Evolutionary conservation across 2,113 vertebrate genomes (phyloP).

Genomic region (Corythaeola cristata): DNA sequence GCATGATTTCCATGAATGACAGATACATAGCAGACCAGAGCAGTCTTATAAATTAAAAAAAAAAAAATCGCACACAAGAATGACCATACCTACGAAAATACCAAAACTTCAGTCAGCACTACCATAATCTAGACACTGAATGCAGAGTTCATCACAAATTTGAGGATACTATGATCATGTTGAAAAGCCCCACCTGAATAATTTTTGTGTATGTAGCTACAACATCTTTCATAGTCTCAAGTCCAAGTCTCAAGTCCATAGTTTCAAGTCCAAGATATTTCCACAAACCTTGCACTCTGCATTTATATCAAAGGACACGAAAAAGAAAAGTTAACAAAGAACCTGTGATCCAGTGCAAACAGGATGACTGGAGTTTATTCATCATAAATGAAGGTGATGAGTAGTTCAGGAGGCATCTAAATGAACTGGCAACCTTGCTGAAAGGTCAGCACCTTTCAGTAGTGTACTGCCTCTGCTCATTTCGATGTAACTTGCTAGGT

Average conservation of each 20-base stretch:
- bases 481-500: conserved; percentile 32
- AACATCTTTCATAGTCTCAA: conserved; percentile 24
- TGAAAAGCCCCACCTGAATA: conserved; percentile 10
- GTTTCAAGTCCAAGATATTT: conserved; percentile 33
- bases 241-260: no score
- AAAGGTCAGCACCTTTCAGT: conserved; percentile 69
- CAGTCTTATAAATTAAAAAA: background rate
- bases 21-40: background rate
- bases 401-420: conserved; percentile 62
- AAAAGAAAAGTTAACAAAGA: conserved; percentile 70
- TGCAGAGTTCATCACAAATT: background rate
- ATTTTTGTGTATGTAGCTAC: background rate
- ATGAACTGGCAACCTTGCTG: conserved; percentile 68
- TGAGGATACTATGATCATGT: background rate
- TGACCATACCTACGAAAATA: background rate
- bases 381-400: conserved; percentile 68
- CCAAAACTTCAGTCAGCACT: background rate
- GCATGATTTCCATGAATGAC: no score
- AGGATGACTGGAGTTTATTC: conserved; percentile 73
- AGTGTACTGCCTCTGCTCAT: conserved; percentile 59
- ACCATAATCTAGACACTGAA: background rate
- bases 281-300: background rate
- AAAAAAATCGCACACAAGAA: background rate
- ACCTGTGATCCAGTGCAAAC: conserved; percentile 46
- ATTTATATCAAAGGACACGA: conserved; percentile 40